Base-by-base conservation (phyloP, 2,113 vertebrate genomes). In the Psittacus erithacus region DNA sequence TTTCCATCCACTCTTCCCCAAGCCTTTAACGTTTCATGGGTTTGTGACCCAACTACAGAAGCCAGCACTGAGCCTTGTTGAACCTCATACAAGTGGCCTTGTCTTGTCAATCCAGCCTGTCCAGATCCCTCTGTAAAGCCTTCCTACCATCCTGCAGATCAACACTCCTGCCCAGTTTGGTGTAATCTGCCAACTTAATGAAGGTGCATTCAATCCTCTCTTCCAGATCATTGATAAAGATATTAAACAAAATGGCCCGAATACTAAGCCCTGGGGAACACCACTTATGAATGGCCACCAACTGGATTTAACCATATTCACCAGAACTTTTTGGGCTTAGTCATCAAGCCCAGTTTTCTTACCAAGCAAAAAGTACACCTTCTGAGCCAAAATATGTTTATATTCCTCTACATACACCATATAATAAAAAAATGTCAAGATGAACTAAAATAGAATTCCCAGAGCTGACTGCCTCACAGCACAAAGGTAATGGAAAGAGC, bases 41-140 rank as follows among this genome's bases (percentile, higher is more conserved):
- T 25, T 29, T 60, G 33, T 29, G 33, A 29, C 33, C 43, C 43
- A 46, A 29, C 33, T 35, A 14, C 55, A 76, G 25, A 24, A 35
- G 24, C 13, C 17, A 9, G 18, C 7, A 46, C 12, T 59, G 28
- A 4, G 6, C 10, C 43, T n/a, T 25, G 23, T 47, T 46, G 25
- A 46, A 46, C 25, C 10, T 23, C 73, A 29, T 17, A 29, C 73
- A 27, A 46, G 22, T 47, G 0, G n/a, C 52, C 39, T 74, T 13
- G 19, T 43, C 15, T 27, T n/a, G 22, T 18, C 0, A 0, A 33
- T 23, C 60, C 52, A 53, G 18, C 20, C 38, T 22, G 3, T 27
- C 20, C 39, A 74, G 20, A 62, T 31, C 11, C 12, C n/a, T 28
- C 62, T 43, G 29, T 25, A 62, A 31, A 67, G 31, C 52, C 25